Evolutionary conservation across 2,797 vertebrate genomes (phyloP), one percentile per base, ranked within the genome.

Genomic region (Antrozous pallidus): DNA sequence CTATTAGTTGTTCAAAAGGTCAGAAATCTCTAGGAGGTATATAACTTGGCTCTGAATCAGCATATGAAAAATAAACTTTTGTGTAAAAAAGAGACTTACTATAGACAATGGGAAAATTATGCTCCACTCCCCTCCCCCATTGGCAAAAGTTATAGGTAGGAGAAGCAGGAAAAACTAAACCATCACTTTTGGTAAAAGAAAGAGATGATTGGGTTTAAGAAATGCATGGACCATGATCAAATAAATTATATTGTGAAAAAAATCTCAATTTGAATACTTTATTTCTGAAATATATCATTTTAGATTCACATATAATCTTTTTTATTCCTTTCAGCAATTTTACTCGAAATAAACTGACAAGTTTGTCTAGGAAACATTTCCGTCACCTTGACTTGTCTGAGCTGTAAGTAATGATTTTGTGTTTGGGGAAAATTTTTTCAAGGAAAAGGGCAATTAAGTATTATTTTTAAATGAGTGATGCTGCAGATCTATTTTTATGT

Each of bases 311-410:
- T 42, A 94, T 58, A 95, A 78, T 90, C 47, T 90, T 97, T 97
- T 94, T 98, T 31, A 98, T 98, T 97, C 92, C 97, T 98, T 98
- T 9, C 98, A 99, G 99, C 98, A 99, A 99, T 98, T 98, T 99
- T 90, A 99, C 99, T 97, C 99, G 99, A 97, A 99, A 99, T 98
- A 99, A 99, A 97, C 98, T 99, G 98, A 99, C 99, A 11, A 98
- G 98, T 82, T 98, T 99, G 96, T 99, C 99, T 96, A 99, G 99
- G 98, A 99, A 98, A 98, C 98, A 99, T 96, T 99, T 99, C 98
- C 99, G 97, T 92, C 98, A 99, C 98, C 98, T 99, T 97, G 99
- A 99, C 98, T 98, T 99, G 94, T 98, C 99, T 95, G 99, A 99
- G 97, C 98, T 99, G 99, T 99, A 98, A 99, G 99, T 99, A 98